Percentiles rank a stretch among this genome's conserved stretches.
phyloP scores from a whole-genome alignment of 1,140 invertebrate species.

The Drosophila lowei region DNA sequence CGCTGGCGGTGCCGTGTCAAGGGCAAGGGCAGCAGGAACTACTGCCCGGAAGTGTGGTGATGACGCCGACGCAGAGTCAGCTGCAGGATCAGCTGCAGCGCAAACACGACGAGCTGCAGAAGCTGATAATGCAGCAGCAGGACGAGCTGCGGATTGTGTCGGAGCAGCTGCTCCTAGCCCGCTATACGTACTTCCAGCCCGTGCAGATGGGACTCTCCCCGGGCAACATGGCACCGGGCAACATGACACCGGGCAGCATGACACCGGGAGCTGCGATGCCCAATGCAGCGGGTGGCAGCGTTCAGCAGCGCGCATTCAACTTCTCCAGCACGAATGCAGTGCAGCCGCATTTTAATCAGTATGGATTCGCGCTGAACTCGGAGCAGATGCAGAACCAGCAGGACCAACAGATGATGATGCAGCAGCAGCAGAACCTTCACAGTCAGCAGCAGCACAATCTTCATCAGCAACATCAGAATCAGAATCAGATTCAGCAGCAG shows the following conservation, averaged over 20 bases:
- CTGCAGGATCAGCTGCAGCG: constrained; percentile 90
- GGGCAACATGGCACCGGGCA: constrained; percentile 83
- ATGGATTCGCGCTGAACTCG: constrained; percentile 71
- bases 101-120: constrained; percentile 93
- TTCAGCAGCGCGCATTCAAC: constrained; percentile 54
- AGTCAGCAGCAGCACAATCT: constrained; percentile 68
- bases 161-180: constrained; percentile 92
- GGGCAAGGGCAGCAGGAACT: constrained; percentile 53
- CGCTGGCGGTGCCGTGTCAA: constrained; percentile 48
- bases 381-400: constrained; percentile 72
- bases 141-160: constrained; percentile 92
- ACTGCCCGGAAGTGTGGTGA: constrained; percentile 70
- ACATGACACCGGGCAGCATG: constrained; percentile 41
- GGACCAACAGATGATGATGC: constrained; percentile 78
- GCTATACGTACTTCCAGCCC: constrained; percentile 89
- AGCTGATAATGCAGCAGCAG: constrained; percentile 92
- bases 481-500: constrained; percentile 51
- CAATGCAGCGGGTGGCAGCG: constrained; percentile 23
- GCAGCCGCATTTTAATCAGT: constrained; percentile 78
- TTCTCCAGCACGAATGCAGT: constrained; percentile 66
- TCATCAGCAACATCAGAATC: constrained; percentile 52
- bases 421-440: constrained; percentile 74
- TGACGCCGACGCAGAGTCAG: constrained; percentile 87
- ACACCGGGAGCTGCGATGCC: constrained; percentile 23
- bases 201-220: constrained; percentile 83